Evolutionary conservation across 1,140 invertebrate species (phyloP).

Genomic region (Diprion similis): DNA sequence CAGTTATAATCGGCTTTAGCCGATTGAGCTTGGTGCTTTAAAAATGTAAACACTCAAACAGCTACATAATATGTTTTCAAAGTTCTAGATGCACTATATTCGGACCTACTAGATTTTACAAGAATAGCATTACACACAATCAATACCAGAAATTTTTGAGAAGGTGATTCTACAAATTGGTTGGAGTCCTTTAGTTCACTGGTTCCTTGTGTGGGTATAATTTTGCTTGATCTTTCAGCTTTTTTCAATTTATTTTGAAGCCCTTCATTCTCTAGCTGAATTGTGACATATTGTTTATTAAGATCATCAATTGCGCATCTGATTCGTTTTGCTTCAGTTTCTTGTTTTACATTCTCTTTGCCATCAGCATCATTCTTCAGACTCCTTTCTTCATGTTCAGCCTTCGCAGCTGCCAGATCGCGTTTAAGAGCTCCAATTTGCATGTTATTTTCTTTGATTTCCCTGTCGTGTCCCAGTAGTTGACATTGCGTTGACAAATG

Average conservation of each 20-base stretch:
- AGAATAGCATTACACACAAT: too few relatives aligned
- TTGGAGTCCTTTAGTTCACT: too few relatives aligned
- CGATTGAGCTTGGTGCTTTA: too few relatives aligned
- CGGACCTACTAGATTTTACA: too few relatives aligned
- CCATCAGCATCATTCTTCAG: not conserved
- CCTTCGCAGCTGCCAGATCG: not conserved
- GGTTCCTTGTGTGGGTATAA: too few relatives aligned
- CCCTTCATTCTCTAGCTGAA: not conserved
- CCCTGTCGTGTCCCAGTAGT: not conserved
- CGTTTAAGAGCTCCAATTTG: not conserved
- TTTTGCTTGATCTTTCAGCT: too few relatives aligned
- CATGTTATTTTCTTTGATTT: not conserved
- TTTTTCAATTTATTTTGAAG: not conserved
- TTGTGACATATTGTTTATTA: not conserved
- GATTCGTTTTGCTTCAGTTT: not conserved
- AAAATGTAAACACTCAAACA: too few relatives aligned
- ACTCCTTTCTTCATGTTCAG: not conserved
- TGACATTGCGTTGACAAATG: not conserved
- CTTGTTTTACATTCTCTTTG: not conserved
- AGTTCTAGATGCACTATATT: too few relatives aligned
- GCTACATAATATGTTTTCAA: too few relatives aligned
- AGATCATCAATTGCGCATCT: not conserved
- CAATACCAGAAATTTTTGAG: too few relatives aligned
- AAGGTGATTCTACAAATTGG: too few relatives aligned
- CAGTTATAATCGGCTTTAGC: too few relatives aligned